phyloP scores from a whole-genome alignment of 2,113 vertebrate species.

The Nerophis ophidion region DNA sequence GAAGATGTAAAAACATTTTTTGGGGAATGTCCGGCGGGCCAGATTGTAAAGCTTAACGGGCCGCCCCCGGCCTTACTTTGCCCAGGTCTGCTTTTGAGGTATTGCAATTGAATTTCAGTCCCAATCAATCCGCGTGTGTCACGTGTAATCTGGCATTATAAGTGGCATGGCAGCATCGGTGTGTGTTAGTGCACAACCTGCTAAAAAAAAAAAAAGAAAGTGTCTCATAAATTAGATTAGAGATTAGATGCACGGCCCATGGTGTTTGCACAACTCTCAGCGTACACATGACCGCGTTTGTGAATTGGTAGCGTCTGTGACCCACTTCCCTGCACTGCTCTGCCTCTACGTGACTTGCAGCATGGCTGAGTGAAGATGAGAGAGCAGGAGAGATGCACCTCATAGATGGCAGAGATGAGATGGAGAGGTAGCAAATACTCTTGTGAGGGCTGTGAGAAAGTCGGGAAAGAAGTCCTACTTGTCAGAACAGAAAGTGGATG shows the following conservation, averaged over 20 bases:
- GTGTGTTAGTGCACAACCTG: too few species aligned
- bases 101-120: too few species aligned
- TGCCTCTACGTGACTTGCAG: slow-evolving; percentile 16
- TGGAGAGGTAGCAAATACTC: slow-evolving; percentile 9
- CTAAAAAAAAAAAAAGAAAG: too few species aligned
- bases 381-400: slow-evolving; percentile 38
- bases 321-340: slow-evolving; percentile 60
- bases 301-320: slow-evolving; percentile 49
- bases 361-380: slow-evolving; percentile 53
- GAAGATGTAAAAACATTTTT: too few species aligned
- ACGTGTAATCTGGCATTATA: too few species aligned
- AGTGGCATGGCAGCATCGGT: too few species aligned
- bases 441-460: background rate
- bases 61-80: too few species aligned
- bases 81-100: too few species aligned
- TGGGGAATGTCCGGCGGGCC: too few species aligned
- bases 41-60: too few species aligned
- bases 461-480: slow-evolving; percentile 4
- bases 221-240: background rate
- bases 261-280: background rate
- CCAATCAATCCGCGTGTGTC: too few species aligned
- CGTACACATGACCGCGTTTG: slow-evolving; percentile 31
- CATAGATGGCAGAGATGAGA: background rate
- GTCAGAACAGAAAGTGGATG: background rate
- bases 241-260: background rate